A percentile compares a stretch with the other conserved stretches of the same genome.
Evolutionary conservation across 2,888 invertebrate species (phyloP).

Genomic region (Cheilosia impressa): DNA sequence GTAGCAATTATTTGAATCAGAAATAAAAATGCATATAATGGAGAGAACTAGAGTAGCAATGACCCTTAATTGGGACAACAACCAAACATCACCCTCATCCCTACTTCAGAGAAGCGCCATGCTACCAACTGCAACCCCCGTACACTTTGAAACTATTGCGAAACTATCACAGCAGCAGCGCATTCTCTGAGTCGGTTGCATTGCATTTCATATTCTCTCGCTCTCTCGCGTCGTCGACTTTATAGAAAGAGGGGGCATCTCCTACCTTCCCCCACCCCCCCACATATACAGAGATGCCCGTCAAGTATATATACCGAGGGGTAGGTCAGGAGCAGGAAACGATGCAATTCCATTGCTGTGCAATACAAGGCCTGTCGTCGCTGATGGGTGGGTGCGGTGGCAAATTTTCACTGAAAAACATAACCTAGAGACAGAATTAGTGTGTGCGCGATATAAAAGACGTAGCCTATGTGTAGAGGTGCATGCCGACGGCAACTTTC

Average conservation of each 20-base stretch:
- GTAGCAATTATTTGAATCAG: slow-evolving; percentile 63
- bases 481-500: slow-evolving; percentile 28
- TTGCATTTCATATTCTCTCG: neutral
- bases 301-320: slow-evolving; percentile 53
- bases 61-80: slow-evolving; percentile 80
- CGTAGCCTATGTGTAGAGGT: neutral
- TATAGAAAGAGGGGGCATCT: neutral
- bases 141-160: slow-evolving; percentile 38
- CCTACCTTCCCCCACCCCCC: slow-evolving; percentile 11
- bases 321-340: slow-evolving; percentile 74
- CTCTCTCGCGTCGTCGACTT: slow-evolving; percentile 15
- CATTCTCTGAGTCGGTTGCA: slow-evolving; percentile 61
- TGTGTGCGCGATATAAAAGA: slow-evolving; percentile 32
- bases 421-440: slow-evolving; percentile 75
- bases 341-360: slow-evolving; percentile 67
- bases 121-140: neutral
- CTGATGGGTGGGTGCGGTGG: slow-evolving; percentile 20
- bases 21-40: slow-evolving; percentile 72
- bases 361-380: slow-evolving; percentile 55
- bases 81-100: slow-evolving; percentile 74
- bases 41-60: slow-evolving; percentile 77
- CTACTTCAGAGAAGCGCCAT: slow-evolving; percentile 13
- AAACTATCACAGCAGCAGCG: slow-evolving; percentile 55
- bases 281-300: slow-evolving; percentile 1
- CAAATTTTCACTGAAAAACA: slow-evolving; percentile 64